Evolutionary conservation across 2,888 invertebrate species (phyloP).

Genomic region (Chrysomela aeneicollis): DNA sequence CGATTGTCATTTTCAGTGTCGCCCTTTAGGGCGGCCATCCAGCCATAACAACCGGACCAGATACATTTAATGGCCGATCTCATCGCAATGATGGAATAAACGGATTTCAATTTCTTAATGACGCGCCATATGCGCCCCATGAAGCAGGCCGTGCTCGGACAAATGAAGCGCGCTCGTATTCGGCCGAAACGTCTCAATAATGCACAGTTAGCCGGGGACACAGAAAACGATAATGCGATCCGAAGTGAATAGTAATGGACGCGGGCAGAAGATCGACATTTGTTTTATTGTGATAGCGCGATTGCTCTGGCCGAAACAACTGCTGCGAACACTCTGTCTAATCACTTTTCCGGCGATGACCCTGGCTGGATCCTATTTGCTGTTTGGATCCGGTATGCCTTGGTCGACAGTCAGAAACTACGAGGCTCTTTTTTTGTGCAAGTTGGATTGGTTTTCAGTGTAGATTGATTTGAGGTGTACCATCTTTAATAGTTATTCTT

Average conservation of each 20-base stretch:
- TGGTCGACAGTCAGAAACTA: background rate
- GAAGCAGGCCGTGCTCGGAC: slow-evolving; percentile 11
- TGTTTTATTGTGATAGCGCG: slow-evolving; percentile 56
- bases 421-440: background rate
- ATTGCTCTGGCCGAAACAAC: slow-evolving; percentile 47
- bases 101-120: slow-evolving; percentile 29
- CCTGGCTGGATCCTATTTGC: slow-evolving; percentile 21
- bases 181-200: slow-evolving; percentile 43
- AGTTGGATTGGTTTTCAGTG: background rate
- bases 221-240: slow-evolving; percentile 48
- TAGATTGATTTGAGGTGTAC: too few relatives aligned
- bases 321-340: slow-evolving; percentile 55
- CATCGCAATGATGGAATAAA: slow-evolving; percentile 17
- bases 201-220: slow-evolving; percentile 40
- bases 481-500: too few relatives aligned
- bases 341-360: slow-evolving; percentile 46
- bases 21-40: background rate
- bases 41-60: slow-evolving; percentile 1
- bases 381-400: slow-evolving; percentile 6
- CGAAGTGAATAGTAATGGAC: slow-evolving; percentile 56
- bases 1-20: background rate
- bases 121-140: slow-evolving; percentile 31
- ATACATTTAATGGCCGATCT: slow-evolving; percentile 2
- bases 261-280: slow-evolving; percentile 55
- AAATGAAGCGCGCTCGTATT: slow-evolving; percentile 40